phyloP scores from a whole-genome alignment of 2,113 vertebrate species.

The Thinocorus orbignyianus region DNA sequence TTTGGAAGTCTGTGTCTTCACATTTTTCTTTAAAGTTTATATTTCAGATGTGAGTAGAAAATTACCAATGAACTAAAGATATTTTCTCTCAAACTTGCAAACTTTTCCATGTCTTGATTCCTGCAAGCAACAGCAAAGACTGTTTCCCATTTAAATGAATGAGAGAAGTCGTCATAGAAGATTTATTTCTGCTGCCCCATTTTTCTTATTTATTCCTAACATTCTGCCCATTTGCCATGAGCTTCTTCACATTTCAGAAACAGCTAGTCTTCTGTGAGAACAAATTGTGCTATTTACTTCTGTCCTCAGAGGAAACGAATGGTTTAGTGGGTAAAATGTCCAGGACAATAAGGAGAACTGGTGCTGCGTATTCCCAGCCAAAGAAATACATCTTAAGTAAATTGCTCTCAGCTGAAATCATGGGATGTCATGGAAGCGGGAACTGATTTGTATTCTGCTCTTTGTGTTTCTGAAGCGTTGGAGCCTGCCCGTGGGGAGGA shows the following conservation, averaged over 20 bases:
- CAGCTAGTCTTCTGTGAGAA: slow-evolving; percentile 42
- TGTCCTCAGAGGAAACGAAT: slow-evolving; percentile 60
- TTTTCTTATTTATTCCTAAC: slow-evolving; percentile 71
- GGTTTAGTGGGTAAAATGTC: slow-evolving; percentile 54
- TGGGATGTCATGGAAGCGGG: not conserved
- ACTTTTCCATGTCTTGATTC: slow-evolving; percentile 5
- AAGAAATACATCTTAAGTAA: slow-evolving; percentile 60
- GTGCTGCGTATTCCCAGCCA: slow-evolving; percentile 23
- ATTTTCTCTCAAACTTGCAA: slow-evolving; percentile 17
- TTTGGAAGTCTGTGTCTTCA: not conserved
- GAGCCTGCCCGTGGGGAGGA: not conserved
- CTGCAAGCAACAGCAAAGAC: not conserved
- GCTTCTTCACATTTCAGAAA: slow-evolving; percentile 67
- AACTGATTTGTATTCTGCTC: not conserved
- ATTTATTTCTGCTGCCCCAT: slow-evolving; percentile 61
- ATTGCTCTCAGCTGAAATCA: slow-evolving; percentile 49
- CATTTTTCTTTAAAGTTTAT: slow-evolving; percentile 14
- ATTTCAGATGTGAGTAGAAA: not conserved
- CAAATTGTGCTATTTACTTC: slow-evolving; percentile 70
- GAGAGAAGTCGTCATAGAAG: slow-evolving; percentile 31
- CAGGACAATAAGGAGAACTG: slow-evolving; percentile 55
- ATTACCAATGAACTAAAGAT: slow-evolving; percentile 9
- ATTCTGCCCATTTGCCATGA: slow-evolving; percentile 59
- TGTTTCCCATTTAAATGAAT: slow-evolving; percentile 28
- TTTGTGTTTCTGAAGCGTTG: not conserved